Percentiles rank a stretch among this genome's conserved stretches.
phyloP scores from a whole-genome alignment of 2,113 vertebrate genomes.

The Nannospalax galili region DNA sequence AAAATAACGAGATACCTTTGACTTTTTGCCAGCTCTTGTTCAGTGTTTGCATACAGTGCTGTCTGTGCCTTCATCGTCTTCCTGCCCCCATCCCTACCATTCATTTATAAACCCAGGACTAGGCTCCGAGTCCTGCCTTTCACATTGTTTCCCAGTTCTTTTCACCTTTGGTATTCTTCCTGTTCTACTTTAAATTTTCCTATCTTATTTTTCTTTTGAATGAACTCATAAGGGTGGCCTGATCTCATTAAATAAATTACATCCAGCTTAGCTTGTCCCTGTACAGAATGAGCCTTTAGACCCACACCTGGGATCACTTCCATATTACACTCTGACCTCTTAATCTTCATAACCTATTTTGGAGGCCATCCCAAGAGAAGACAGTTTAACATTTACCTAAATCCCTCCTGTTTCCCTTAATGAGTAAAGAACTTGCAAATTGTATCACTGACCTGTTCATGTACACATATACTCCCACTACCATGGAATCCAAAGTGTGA shows the following conservation, averaged over 20 bases:
- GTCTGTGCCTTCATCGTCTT: background rate
- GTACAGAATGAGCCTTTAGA: background rate
- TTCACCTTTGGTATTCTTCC: background rate
- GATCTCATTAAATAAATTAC: background rate
- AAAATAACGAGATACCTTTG: background rate
- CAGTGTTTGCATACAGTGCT: background rate
- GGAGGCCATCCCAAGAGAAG: background rate
- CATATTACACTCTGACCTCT: background rate
- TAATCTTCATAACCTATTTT: background rate
- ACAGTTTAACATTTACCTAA: background rate
- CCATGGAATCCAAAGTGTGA: background rate
- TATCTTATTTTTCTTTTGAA: background rate
- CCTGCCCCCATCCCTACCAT: fast-evolving
- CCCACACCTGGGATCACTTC: background rate
- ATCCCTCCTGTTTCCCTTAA: background rate
- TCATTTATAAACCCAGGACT: background rate
- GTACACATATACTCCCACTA: background rate
- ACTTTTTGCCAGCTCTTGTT: background rate
- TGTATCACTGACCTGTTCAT: background rate
- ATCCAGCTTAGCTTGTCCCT: background rate
- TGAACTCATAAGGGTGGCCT: background rate
- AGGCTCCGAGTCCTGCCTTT: background rate
- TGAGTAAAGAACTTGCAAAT: background rate
- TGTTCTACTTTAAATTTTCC: background rate
- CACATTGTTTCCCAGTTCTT: background rate